These are phyloP conservation scores for Automeris io DNA, from an alignment of 2,888 invertebrate genomes.

Conservation along the genomic window DNA sequence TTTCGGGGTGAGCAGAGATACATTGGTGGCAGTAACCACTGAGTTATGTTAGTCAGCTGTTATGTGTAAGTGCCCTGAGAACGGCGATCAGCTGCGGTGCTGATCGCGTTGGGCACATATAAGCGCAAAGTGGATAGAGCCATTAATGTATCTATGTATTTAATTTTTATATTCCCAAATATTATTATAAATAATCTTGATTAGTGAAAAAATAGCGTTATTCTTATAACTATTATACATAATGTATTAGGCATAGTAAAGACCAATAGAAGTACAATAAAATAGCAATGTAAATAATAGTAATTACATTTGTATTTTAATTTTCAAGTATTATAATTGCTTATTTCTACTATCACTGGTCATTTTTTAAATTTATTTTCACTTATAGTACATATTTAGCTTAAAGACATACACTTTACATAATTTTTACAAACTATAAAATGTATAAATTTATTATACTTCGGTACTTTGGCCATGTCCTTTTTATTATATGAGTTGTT, in stretches of 20 bases:
- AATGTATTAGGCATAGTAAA: conserved; percentile 36
- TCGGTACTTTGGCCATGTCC: conserved; percentile 69
- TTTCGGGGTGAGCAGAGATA: too few relatives aligned
- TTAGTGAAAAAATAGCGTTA: conserved; percentile 65
- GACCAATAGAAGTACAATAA: conserved; percentile 53
- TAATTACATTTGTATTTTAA: conserved; percentile 27
- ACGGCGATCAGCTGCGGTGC: too few relatives aligned
- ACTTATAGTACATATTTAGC: conserved; percentile 30
- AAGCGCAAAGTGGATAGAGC: too few relatives aligned
- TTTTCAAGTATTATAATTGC: conserved; percentile 46
- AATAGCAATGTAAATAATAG: conserved; percentile 14
- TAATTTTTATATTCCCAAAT: too few relatives aligned
- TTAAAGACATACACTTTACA: conserved; percentile 43
- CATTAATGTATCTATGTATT: too few relatives aligned
- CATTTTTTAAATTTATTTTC: conserved; percentile 56
- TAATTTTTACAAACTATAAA: conserved; percentile 60
- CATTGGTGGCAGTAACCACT: too few relatives aligned
- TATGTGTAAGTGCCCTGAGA: too few relatives aligned
- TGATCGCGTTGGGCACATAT: too few relatives aligned
- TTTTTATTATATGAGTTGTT: conserved; percentile 4
- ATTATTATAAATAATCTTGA: too few relatives aligned
- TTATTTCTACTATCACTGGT: conserved; percentile 75
- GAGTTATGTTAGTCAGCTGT: too few relatives aligned
- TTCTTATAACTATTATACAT: conserved; percentile 40
- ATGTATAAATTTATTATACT: conserved; percentile 50